Evolutionary conservation across 2,888 invertebrate genomes (phyloP).

Genomic region (Cryptops parisi): DNA sequence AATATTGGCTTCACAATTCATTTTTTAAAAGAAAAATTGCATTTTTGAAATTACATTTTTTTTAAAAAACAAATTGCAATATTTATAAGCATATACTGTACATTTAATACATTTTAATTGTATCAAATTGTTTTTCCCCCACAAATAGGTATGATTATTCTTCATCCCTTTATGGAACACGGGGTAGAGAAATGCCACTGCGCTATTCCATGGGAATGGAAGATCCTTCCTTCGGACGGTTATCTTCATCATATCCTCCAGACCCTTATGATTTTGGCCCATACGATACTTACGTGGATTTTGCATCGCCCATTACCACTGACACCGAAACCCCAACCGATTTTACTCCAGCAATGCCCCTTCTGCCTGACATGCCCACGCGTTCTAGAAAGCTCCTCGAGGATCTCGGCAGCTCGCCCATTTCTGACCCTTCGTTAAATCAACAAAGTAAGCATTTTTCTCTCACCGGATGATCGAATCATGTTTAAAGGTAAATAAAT

Average conservation of each 20-base stretch:
- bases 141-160: slow-evolving; percentile 4
- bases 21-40: too few species aligned
- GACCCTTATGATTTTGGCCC: slow-evolving; percentile 29
- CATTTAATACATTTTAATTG: too few species aligned
- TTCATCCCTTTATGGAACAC: slow-evolving; percentile 1
- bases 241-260: slow-evolving; percentile 7
- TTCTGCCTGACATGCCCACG: slow-evolving; percentile 42
- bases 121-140: too few species aligned
- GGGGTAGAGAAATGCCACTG: background rate
- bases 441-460: slow-evolving; percentile 25
- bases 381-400: slow-evolving; percentile 39
- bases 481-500: too few species aligned
- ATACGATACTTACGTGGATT: slow-evolving; percentile 32
- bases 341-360: slow-evolving; percentile 41
- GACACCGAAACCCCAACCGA: slow-evolving; percentile 32
- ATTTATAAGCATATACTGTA: too few species aligned
- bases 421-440: slow-evolving; percentile 25
- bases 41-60: too few species aligned
- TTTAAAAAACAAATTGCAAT: too few species aligned
- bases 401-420: slow-evolving; percentile 34
- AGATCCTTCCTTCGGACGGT: background rate
- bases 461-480: background rate
- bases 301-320: slow-evolving; percentile 33
- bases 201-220: background rate
- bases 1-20: too few species aligned